These are phyloP conservation scores for Eumerus sabulonum DNA, from an alignment of 2,888 invertebrate genomes.

Conservation along the genomic window DNA sequence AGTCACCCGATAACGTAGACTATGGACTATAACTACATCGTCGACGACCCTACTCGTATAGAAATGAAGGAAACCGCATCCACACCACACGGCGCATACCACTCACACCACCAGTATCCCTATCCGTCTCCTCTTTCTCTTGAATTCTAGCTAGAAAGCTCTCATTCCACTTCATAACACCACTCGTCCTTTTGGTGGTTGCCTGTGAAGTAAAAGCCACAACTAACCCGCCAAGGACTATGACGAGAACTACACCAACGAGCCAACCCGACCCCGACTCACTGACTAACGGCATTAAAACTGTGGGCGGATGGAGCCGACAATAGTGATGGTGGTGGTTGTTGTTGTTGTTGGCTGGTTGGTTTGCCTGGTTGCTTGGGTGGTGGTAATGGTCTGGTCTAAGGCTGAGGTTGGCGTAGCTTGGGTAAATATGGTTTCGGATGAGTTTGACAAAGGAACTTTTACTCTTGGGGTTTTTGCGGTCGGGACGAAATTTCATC, in stretches of 20 bases:
- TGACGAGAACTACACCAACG: constrained; percentile 35
- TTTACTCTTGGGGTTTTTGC: constrained; percentile 66
- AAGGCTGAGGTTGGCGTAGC: constrained; percentile 40
- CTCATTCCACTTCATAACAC: no score
- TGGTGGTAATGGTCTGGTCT: not conserved
- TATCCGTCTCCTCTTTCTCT: not conserved
- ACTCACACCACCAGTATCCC: constrained; percentile 3
- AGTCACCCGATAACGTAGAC: constrained; percentile 53
- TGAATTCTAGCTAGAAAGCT: no score
- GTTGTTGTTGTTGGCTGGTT: constrained; percentile 40
- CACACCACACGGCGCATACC: constrained; percentile 14
- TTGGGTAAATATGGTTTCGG: constrained; percentile 67
- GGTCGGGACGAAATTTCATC: constrained; percentile 62
- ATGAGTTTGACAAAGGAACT: constrained; percentile 69
- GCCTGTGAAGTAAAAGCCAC: constrained; percentile 45
- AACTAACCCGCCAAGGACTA: constrained; percentile 69
- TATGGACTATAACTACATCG: no score
- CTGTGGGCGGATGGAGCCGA: constrained; percentile 36
- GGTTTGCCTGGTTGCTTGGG: constrained; percentile 3
- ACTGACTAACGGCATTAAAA: constrained; percentile 66
- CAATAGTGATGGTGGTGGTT: constrained; percentile 31
- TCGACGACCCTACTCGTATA: constrained; percentile 2
- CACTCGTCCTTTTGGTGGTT: constrained; percentile 15
- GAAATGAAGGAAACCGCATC: constrained; percentile 65
- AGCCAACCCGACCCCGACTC: constrained; percentile 37